phyloP scores from a whole-genome alignment of 2,888 invertebrate species.

The Anorthoa munda region DNA sequence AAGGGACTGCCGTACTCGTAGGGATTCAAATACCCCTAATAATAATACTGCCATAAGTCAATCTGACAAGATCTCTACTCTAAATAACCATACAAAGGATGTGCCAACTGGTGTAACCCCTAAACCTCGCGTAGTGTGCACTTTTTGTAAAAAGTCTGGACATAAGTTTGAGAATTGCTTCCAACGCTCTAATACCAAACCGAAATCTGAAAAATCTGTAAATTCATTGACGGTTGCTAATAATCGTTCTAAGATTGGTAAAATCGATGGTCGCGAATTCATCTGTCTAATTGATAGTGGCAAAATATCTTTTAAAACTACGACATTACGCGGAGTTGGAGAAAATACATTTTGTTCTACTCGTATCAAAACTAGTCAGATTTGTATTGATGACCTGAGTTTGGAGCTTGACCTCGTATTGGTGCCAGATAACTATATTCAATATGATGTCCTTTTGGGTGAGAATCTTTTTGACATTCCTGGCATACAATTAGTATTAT shows the following conservation, averaged over 20 bases:
- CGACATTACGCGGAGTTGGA: not conserved
- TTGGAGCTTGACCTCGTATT: not conserved
- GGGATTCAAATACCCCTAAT: not conserved
- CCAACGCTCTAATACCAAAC: not conserved
- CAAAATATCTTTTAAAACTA: not conserved
- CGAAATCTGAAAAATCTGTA: too few relatives aligned
- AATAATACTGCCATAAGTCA: too few relatives aligned
- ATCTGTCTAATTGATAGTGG: not conserved
- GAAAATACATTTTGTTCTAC: not conserved
- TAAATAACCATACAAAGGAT: not conserved
- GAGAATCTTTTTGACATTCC: slow-evolving; percentile 2
- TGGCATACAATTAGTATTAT: not conserved
- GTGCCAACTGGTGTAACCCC: not conserved
- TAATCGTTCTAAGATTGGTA: not conserved
- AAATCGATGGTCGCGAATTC: not conserved
- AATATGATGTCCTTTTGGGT: not conserved
- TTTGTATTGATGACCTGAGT: not conserved
- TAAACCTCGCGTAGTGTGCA: not conserved
- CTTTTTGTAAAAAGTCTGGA: not conserved
- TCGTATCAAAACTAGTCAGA: not conserved
- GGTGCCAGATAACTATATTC: slow-evolving; percentile 1
- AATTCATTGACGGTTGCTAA: too few relatives aligned
- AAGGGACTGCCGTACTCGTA: too few relatives aligned
- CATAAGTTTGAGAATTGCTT: too few relatives aligned
- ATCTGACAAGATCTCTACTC: not conserved